A percentile compares a stretch with the other conserved stretches of the same genome.
phyloP scores from a whole-genome alignment of 2,797 vertebrate species.

The Allobates femoralis region DNA sequence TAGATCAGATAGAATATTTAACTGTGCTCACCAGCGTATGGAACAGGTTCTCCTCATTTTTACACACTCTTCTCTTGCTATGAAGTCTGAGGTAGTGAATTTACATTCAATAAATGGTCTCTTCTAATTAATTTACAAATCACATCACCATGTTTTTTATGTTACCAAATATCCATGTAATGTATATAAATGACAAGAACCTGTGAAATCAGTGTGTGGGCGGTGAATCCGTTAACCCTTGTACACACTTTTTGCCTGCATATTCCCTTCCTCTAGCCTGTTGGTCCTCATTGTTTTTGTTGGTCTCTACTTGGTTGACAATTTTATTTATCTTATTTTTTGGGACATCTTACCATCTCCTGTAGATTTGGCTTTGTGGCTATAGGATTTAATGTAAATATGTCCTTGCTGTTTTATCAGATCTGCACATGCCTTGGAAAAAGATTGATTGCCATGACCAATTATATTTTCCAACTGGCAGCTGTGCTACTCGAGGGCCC shows the following conservation, averaged over 20 bases:
- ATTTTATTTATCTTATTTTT: background rate
- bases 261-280: no score
- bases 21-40: no score
- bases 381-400: background rate
- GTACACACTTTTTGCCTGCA: no score
- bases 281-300: background rate
- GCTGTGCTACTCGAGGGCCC: constrained; percentile 35
- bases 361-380: background rate
- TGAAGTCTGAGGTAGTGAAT: no score
- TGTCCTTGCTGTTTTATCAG: background rate
- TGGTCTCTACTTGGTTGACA: background rate
- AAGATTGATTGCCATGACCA: constrained; percentile 23
- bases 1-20: no score
- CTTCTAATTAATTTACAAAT: no score
- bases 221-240: background rate
- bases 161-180: background rate
- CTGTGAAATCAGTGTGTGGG: background rate
- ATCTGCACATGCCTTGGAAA: background rate
- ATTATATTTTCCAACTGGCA: constrained; percentile 28
- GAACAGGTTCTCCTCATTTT: no score
- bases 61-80: no score
- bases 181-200: background rate
- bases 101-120: no score
- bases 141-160: background rate
- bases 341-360: background rate